Evolutionary conservation across 2,888 invertebrate species (phyloP).

Genomic region (Pseudococcus longispinus): DNA sequence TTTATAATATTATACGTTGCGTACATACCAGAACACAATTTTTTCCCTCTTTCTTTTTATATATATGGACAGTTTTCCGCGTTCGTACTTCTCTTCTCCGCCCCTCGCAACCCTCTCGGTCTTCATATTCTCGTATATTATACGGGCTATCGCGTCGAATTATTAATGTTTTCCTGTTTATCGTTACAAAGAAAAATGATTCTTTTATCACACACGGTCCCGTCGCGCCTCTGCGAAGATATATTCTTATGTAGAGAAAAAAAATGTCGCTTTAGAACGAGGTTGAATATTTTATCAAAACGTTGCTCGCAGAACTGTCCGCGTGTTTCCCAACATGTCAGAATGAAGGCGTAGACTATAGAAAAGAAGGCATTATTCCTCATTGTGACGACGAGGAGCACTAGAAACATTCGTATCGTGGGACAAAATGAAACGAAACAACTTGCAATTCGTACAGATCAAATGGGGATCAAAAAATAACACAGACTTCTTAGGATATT

Average conservation of each 20-base stretch:
- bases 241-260: not conserved
- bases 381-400: too few species aligned
- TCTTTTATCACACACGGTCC: not conserved
- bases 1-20: not conserved
- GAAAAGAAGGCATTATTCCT: too few species aligned
- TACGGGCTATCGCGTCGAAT: constrained; percentile 14
- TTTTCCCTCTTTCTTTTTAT: not conserved
- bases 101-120: not conserved
- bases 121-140: not conserved
- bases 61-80: not conserved
- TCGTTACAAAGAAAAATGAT: constrained; percentile 22
- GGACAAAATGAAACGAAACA: too few species aligned
- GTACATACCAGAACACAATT: not conserved
- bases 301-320: not conserved
- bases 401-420: too few species aligned
- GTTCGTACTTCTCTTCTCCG: not conserved
- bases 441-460: too few species aligned
- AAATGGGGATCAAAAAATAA: too few species aligned
- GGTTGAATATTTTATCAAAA: not conserved
- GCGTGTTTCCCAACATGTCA: not conserved
- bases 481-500: too few species aligned
- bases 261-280: not conserved
- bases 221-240: not conserved
- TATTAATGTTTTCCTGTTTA: constrained; percentile 22
- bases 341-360: not conserved